These are phyloP conservation scores for Microtus montanus DNA, from an alignment of 2,113 vertebrate species.

Conservation along the genomic window DNA sequence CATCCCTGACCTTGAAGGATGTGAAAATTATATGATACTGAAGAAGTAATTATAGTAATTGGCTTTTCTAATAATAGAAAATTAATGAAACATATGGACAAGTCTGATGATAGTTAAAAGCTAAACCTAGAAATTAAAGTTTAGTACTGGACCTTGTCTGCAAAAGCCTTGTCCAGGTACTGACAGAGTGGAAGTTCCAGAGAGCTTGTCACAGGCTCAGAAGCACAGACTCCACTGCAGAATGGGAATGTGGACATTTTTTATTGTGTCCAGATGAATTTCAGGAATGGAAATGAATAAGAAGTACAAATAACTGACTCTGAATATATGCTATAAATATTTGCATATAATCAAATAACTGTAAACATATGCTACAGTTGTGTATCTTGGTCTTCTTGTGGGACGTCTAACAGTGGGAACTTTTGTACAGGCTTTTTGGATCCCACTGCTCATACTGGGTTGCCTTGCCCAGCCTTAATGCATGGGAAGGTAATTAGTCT, in stretches of 20 bases:
- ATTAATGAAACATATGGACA: background rate
- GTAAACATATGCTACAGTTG: background rate
- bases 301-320: background rate
- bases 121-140: background rate
- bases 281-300: background rate
- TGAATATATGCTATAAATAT: background rate
- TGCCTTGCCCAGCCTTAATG: background rate
- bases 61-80: background rate
- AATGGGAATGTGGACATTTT: background rate
- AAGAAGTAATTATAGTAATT: background rate
- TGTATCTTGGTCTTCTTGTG: background rate
- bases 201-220: background rate
- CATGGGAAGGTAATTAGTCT: background rate
- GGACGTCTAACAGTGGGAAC: background rate
- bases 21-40: background rate
- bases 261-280: background rate
- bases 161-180: background rate
- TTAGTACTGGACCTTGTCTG: background rate
- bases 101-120: background rate
- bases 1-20: background rate
- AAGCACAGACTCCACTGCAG: no score
- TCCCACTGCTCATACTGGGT: background rate
- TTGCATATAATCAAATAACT: background rate
- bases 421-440: background rate
- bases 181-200: fast-evolving